Percentiles rank a stretch among this genome's conserved stretches.
Evolutionary conservation across 2,888 invertebrate species (phyloP).

Genomic region (Drosophila multiciliata): DNA sequence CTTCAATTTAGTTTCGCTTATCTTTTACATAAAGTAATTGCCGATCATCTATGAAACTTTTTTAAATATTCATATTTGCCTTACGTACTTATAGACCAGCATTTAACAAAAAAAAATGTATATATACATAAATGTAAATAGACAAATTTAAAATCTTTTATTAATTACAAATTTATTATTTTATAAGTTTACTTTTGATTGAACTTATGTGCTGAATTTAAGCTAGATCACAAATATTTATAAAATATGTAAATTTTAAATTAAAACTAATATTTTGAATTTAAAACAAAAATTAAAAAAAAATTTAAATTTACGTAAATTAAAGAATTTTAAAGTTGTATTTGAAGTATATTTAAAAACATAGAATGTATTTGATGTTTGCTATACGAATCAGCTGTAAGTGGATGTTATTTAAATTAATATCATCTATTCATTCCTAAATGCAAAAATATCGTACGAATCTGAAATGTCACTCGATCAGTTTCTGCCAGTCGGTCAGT

Average conservation of each 20-base stretch:
- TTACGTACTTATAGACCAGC: background rate
- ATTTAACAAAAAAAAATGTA: background rate
- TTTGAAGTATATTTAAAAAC: background rate
- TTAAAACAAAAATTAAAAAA: background rate
- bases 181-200: background rate
- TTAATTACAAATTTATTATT: background rate
- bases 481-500: background rate
- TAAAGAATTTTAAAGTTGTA: background rate
- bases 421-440: background rate
- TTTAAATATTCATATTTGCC: background rate
- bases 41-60: background rate
- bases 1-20: background rate
- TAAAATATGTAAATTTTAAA: background rate
- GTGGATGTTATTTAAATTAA: background rate
- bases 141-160: background rate
- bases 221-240: background rate
- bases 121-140: background rate
- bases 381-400: background rate
- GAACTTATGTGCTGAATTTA: background rate
- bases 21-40: background rate
- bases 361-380: background rate
- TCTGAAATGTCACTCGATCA: background rate
- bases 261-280: no score
- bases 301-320: background rate
- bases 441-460: background rate